A percentile compares a stretch with the other conserved stretches of the same genome.
Evolutionary conservation across 2,113 vertebrate species (phyloP).

Genomic region (Corythornis madagascariensis): DNA sequence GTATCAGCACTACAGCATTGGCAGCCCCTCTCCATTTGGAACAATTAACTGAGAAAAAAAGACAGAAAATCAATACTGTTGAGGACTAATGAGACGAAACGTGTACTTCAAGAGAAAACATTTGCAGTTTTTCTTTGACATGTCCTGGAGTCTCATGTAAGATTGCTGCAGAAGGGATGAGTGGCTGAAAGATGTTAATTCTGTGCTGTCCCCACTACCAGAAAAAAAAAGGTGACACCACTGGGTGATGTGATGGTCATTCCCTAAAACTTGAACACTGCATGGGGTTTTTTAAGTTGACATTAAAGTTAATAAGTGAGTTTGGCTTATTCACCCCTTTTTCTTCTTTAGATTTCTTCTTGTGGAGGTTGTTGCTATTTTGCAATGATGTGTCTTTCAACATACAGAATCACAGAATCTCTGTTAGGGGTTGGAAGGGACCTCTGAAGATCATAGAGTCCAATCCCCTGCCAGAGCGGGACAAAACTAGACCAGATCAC

Average conservation of each 20-base stretch:
- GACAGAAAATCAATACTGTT: constrained; percentile 25
- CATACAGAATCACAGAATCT: too few species aligned
- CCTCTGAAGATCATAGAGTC: too few species aligned
- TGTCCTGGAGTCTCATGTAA: rapidly evolving
- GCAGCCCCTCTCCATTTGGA: neutral
- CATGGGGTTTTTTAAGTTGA: neutral
- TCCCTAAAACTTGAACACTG: neutral
- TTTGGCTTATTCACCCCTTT: neutral
- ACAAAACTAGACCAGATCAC: too few species aligned
- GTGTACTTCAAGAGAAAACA: neutral
- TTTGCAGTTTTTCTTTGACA: neutral
- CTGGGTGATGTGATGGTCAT: neutral
- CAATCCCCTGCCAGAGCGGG: too few species aligned
- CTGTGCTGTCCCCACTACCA: neutral
- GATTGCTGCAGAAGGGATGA: neutral
- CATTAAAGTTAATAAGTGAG: neutral
- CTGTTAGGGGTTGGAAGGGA: too few species aligned
- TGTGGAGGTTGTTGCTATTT: rapidly evolving
- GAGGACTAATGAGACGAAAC: neutral
- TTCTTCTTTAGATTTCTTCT: neutral
- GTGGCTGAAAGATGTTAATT: neutral
- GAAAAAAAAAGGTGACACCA: neutral
- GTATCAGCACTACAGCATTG: neutral
- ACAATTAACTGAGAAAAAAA: constrained; percentile 7
- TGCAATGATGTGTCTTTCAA: neutral